phyloP scores from a whole-genome alignment of 2,888 invertebrate species.

The Bellardia pandia region DNA sequence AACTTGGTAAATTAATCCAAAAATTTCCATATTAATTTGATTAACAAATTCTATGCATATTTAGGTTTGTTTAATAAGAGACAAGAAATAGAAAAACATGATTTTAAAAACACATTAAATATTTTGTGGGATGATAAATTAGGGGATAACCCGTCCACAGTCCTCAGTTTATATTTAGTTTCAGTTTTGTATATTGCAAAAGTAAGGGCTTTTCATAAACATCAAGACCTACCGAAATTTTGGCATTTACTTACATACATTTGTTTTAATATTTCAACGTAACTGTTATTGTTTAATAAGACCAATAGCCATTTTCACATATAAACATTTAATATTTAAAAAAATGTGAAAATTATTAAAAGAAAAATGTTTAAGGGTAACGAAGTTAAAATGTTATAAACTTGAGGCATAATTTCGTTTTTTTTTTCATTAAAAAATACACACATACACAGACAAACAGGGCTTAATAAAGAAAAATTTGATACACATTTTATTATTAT shows the following conservation, averaged over 20 bases:
- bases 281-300: too few species aligned
- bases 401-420: not conserved
- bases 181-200: too few species aligned
- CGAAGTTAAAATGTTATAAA: constrained; percentile 13
- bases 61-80: not conserved
- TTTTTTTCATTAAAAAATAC: not conserved
- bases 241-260: too few species aligned
- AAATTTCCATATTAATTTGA: constrained; percentile 3
- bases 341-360: constrained; percentile 15
- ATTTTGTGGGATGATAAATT: not conserved
- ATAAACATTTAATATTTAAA: not conserved
- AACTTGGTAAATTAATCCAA: not conserved
- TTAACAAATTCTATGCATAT: not conserved
- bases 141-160: too few species aligned
- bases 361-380: not conserved
- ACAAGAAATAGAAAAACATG: not conserved
- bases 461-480: not conserved
- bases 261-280: too few species aligned
- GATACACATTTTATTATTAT: not conserved
- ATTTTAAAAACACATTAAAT: not conserved
- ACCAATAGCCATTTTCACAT: not conserved
- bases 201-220: too few species aligned
- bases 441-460: not conserved
- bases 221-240: too few species aligned
- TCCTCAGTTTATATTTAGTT: too few species aligned